A percentile compares a stretch with the other conserved stretches of the same genome.
These are phyloP conservation scores for Rapana venosa DNA, from an alignment of 2,888 invertebrate species.

Conservation along the genomic window DNA sequence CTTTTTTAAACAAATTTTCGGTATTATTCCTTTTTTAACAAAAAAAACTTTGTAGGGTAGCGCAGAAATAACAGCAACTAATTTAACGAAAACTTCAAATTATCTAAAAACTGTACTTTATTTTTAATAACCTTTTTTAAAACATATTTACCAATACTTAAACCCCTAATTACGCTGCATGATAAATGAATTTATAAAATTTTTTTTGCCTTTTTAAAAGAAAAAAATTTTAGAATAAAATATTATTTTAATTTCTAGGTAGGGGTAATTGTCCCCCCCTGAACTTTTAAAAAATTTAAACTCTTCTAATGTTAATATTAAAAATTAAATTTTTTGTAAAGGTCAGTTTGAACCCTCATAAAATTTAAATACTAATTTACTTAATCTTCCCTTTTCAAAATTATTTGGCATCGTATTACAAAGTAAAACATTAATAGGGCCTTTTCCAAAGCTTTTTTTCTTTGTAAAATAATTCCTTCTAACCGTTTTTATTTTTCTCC, in stretches of 20 bases:
- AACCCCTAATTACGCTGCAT: conserved; percentile 7
- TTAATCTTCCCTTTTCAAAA: not conserved
- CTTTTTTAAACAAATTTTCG: not conserved
- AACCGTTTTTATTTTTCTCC: conserved; percentile 8
- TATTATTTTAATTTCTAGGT: too few species aligned
- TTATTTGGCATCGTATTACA: not conserved
- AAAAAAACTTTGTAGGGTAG: not conserved
- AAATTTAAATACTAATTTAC: too few species aligned
- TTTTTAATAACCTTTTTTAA: not conserved
- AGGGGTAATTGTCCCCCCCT: too few species aligned
- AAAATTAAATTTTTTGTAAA: too few species aligned
- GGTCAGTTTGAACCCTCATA: too few species aligned
- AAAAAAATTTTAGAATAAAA: too few species aligned
- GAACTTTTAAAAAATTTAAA: too few species aligned
- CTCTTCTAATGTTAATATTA: too few species aligned
- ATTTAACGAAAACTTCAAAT: not conserved
- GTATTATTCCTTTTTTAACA: not conserved
- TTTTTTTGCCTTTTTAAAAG: not conserved
- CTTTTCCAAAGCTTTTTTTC: not conserved
- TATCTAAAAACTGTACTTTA: conserved; percentile 10
- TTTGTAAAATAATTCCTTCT: conserved; percentile 18
- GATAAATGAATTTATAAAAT: conserved; percentile 18
- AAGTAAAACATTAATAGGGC: not conserved
- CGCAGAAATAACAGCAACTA: not conserved
- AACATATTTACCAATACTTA: not conserved